Conservation (phyloP, 2,888 invertebrate genomes). For the Drosophila peninsularis region DNA sequence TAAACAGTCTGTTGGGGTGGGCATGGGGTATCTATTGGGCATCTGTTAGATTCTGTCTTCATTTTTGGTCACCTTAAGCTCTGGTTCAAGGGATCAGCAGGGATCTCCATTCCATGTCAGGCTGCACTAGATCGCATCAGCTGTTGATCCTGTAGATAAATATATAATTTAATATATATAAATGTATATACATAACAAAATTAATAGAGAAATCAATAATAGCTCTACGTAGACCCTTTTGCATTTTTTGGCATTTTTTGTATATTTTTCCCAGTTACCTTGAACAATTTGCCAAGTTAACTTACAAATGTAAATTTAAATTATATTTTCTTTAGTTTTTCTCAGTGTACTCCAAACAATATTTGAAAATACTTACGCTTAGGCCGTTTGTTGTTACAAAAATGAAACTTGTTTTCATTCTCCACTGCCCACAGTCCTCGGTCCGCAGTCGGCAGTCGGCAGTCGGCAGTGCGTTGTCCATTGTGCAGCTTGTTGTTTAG, state of each 20-base stretch:
- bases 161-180: no score
- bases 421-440: not conserved
- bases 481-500: constrained; percentile 14
- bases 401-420: constrained; percentile 15
- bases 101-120: no score
- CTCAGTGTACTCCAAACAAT: not conserved
- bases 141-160: no score
- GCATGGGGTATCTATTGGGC: no score
- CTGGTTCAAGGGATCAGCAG: no score
- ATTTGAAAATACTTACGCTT: not conserved
- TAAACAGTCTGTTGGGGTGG: no score
- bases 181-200: no score
- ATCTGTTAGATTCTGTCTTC: no score
- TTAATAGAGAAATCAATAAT: not conserved
- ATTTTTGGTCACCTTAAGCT: no score
- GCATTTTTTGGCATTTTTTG: not conserved
- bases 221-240: not conserved
- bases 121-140: no score
- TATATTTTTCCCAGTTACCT: not conserved
- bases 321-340: not conserved
- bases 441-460: not conserved
- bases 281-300: no score
- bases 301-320: not conserved
- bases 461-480: constrained; percentile 4
- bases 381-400: constrained; percentile 9